phyloP scores from a whole-genome alignment of 2,888 invertebrate species.

The Rhorus exstirpatorius region DNA sequence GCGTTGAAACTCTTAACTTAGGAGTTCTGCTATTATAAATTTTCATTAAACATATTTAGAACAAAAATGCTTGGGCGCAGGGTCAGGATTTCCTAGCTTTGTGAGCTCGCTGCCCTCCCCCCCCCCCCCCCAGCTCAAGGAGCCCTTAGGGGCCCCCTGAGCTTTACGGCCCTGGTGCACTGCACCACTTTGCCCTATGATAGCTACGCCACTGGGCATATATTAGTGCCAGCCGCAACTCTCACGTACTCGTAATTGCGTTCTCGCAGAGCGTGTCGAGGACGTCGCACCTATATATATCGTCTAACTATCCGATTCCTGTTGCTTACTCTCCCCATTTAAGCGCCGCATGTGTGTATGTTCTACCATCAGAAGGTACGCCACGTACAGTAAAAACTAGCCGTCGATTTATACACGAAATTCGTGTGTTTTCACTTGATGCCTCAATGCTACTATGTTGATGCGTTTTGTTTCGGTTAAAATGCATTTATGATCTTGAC shows the following conservation, averaged over 20 bases:
- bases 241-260: conserved; percentile 67
- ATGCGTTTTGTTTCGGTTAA: background rate
- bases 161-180: no score
- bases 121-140: no score
- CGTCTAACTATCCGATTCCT: conserved; percentile 50
- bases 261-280: conserved; percentile 70
- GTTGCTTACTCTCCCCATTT: conserved; percentile 26
- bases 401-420: conserved; percentile 41
- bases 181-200: no score
- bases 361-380: conserved; percentile 15
- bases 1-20: no score
- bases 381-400: conserved; percentile 22
- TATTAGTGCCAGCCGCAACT: conserved; percentile 39
- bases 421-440: conserved; percentile 65
- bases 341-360: background rate
- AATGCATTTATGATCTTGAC: conserved; percentile 47
- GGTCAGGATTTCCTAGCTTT: no score
- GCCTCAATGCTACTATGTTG: conserved; percentile 14
- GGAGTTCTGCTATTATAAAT: no score
- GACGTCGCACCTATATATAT: conserved; percentile 49
- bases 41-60: no score
- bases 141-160: no score
- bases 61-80: no score
- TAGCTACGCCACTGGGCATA: no score
- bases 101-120: no score